Percentiles rank a stretch among this genome's conserved stretches.
Evolutionary conservation across 2,888 invertebrate genomes (phyloP).

Genomic region (Phengaris alcon): DNA sequence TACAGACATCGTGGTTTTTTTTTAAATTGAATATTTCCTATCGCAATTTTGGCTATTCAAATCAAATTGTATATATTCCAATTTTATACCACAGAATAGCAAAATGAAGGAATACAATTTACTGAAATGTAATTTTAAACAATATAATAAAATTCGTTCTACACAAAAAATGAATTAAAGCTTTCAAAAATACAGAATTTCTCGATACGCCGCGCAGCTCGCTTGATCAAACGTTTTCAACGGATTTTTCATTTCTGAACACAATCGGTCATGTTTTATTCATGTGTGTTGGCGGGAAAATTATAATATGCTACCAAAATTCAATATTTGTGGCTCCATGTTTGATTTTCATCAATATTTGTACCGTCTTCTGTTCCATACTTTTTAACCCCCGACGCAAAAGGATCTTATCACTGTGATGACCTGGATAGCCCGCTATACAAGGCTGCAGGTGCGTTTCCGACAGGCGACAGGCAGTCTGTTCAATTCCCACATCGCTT

Average conservation of each 20-base stretch:
- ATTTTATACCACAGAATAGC: background rate
- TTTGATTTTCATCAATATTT: background rate
- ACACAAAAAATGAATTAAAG: background rate
- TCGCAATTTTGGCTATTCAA: background rate
- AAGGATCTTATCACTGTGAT: too few relatives aligned
- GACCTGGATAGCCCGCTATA: too few relatives aligned
- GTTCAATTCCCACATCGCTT: too few relatives aligned
- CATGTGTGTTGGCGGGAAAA: constrained; percentile 17
- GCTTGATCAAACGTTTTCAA: background rate
- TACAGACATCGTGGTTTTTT: too few relatives aligned
- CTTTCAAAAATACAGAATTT: background rate
- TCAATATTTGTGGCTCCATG: background rate
- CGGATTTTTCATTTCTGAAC: background rate
- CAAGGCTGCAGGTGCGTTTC: too few relatives aligned
- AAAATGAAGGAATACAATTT: background rate
- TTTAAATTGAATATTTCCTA: too few relatives aligned
- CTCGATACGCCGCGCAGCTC: background rate
- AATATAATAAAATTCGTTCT: background rate
- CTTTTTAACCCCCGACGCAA: background rate
- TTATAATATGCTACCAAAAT: constrained; percentile 3
- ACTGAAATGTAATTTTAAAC: background rate
- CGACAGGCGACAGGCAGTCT: too few relatives aligned
- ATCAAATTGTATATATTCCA: background rate
- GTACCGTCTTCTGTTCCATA: background rate
- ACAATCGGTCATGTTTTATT: constrained; percentile 14